These are phyloP conservation scores for Ascidia mentula DNA, from an alignment of 23 tunicate species.

Conservation along the genomic window DNA sequence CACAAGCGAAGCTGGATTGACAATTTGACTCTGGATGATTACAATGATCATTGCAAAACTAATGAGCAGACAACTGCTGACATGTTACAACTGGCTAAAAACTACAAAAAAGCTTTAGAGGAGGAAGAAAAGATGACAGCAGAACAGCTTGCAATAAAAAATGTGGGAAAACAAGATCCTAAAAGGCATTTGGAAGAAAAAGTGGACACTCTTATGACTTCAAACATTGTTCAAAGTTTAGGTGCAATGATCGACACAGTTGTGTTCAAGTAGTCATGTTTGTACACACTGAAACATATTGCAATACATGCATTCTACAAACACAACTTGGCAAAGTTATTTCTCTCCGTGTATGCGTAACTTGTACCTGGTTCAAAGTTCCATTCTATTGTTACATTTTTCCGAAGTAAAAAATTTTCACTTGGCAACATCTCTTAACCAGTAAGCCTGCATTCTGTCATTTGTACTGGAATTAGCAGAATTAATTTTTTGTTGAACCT, in stretches of 20 bases:
- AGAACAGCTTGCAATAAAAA: constrained; percentile 82
- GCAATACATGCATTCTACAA: too few relatives aligned
- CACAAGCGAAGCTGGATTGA: constrained; percentile 98
- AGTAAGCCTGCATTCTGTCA: too few relatives aligned
- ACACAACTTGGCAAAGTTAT: too few relatives aligned
- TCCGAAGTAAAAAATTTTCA: too few relatives aligned
- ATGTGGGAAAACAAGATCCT: constrained; percentile 97
- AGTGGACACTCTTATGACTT: constrained; percentile 82
- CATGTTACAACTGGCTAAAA: constrained; percentile 87
- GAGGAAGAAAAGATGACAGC: constrained; percentile 96
- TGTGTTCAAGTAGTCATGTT: constrained; percentile 62
- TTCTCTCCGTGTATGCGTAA: too few relatives aligned
- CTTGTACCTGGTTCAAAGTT: too few relatives aligned
- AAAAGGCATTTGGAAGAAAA: constrained; percentile 96
- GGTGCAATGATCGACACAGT: constrained; percentile 93
- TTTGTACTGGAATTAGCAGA: too few relatives aligned
- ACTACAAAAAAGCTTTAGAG: constrained; percentile 93
- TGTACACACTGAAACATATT: not conserved
- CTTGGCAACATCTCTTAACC: too few relatives aligned
- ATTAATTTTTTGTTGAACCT: too few relatives aligned
- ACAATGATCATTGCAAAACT: constrained; percentile 81
- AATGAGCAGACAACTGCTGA: constrained; percentile 72
- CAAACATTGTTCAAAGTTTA: constrained; percentile 86
- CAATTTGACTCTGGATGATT: constrained; percentile 76
- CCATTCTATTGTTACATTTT: too few relatives aligned